These are phyloP conservation scores for Patella ulyssiponensis DNA, from an alignment of 2,888 invertebrate genomes.

Conservation along the genomic window DNA sequence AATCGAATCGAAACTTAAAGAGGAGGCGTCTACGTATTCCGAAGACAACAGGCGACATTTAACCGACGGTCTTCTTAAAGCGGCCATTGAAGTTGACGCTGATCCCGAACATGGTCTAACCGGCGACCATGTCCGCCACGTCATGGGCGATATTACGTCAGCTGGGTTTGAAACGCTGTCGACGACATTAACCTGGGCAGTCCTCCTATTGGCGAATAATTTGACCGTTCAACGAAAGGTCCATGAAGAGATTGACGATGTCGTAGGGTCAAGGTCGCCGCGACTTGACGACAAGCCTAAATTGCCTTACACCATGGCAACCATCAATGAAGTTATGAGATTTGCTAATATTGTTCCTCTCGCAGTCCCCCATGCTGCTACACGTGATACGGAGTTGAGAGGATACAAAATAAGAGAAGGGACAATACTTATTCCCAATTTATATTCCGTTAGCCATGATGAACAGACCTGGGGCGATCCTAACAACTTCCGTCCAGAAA, in stretches of 20 bases:
- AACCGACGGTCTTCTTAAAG: not conserved
- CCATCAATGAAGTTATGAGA: not conserved
- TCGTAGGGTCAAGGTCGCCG: not conserved
- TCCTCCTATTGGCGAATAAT: not conserved
- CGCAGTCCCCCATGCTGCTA: not conserved
- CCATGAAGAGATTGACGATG: not conserved
- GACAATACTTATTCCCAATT: not conserved
- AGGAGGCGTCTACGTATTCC: not conserved
- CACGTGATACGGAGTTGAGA: not conserved
- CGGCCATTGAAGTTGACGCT: not conserved
- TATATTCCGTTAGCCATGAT: not conserved
- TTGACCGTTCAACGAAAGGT: not conserved
- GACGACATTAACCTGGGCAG: not conserved
- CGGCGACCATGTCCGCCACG: not conserved
- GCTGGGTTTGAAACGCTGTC: not conserved
- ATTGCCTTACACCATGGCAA: not conserved
- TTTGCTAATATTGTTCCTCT: not conserved
- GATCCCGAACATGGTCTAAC: not conserved
- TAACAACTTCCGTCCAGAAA: not conserved
- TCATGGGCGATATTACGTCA: not conserved
- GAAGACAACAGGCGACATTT: not conserved
- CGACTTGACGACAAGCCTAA: not conserved
- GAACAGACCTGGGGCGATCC: not conserved
- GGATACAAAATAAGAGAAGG: not conserved
- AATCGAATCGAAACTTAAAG: not conserved